These are phyloP conservation scores for Fratercula arctica DNA, from an alignment of 2,797 vertebrate species.

Conservation along the genomic window DNA sequence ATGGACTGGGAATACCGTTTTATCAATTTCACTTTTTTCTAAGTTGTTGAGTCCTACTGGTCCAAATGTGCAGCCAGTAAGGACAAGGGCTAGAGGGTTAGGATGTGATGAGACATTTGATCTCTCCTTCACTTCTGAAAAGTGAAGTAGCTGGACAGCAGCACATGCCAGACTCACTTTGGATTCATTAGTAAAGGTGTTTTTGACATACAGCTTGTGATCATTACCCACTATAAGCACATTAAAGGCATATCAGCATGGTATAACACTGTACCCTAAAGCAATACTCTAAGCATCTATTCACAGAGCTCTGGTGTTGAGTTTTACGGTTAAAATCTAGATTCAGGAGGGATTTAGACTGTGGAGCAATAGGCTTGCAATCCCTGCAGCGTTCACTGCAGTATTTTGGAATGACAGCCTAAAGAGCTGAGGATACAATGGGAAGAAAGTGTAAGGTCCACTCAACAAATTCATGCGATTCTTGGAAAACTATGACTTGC, in stretches of 20 bases:
- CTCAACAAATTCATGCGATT: not conserved
- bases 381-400: not conserved
- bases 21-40: not conserved
- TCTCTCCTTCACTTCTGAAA: not conserved
- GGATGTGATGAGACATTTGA: not conserved
- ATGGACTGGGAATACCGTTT: not conserved
- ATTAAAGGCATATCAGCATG: not conserved
- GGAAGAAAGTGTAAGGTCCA: not conserved
- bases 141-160: not conserved
- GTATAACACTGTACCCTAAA: not conserved
- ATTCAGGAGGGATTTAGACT: not conserved
- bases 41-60: not conserved
- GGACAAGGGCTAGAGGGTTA: not conserved
- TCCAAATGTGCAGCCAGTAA: not conserved
- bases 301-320: not conserved
- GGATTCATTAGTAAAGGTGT: not conserved
- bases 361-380: not conserved
- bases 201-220: not conserved
- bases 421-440: not conserved
- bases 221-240: not conserved
- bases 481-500: not conserved
- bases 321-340: not conserved
- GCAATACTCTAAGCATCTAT: constrained; percentile 9
- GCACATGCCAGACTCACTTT: not conserved
- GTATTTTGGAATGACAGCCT: not conserved